These are phyloP conservation scores for Unio pictorum DNA, from an alignment of 2,888 invertebrate species.

Conservation along the genomic window DNA sequence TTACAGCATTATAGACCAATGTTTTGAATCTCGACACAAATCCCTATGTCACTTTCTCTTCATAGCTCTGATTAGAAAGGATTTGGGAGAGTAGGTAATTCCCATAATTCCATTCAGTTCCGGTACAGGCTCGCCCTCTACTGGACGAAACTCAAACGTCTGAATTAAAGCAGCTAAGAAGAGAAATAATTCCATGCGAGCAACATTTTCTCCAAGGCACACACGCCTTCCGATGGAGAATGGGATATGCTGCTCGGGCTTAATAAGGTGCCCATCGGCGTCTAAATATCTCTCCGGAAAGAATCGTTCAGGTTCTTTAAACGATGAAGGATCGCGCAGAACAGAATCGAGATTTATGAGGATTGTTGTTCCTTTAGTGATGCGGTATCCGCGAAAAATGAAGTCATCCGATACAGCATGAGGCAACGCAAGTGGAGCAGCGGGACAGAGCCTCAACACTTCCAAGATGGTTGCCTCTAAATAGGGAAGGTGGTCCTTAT, in stretches of 20 bases:
- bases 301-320: slow-evolving; percentile 43
- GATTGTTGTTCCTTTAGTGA: slow-evolving; percentile 48
- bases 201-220: slow-evolving; percentile 14
- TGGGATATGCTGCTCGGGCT: slow-evolving; percentile 30
- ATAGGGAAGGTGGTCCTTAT: slow-evolving; percentile 35
- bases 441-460: slow-evolving; percentile 42
- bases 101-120: slow-evolving; percentile 26
- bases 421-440: slow-evolving; percentile 43
- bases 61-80: slow-evolving; percentile 4
- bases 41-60: background rate
- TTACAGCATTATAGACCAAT: too few relatives aligned
- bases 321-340: slow-evolving; percentile 35
- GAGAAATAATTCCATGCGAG: slow-evolving; percentile 42
- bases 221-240: slow-evolving; percentile 33
- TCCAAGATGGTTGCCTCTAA: slow-evolving; percentile 57
- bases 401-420: slow-evolving; percentile 43
- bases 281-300: slow-evolving; percentile 49
- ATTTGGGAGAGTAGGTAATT: slow-evolving; percentile 30
- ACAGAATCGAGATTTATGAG: slow-evolving; percentile 47
- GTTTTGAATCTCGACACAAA: too few relatives aligned
- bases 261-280: slow-evolving; percentile 12
- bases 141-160: slow-evolving; percentile 25
- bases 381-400: slow-evolving; percentile 45
- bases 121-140: slow-evolving; percentile 18
- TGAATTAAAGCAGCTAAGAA: slow-evolving; percentile 32